Evolutionary conservation across 2,113 vertebrate genomes (phyloP).

Genomic region (Engraulis encrasicolus): DNA sequence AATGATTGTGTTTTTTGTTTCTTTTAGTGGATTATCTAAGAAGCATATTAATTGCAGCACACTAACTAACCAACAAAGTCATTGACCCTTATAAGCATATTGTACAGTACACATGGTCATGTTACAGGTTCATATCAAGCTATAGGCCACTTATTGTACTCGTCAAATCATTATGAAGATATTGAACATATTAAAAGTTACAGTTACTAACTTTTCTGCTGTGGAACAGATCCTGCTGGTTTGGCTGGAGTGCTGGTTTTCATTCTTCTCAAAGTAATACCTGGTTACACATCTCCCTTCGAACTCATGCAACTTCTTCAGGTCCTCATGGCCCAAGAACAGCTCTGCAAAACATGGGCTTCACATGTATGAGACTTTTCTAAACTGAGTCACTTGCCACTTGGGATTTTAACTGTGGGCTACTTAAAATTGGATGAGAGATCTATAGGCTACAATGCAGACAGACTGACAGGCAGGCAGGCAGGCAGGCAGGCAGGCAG

Average conservation of each 20-base stretch:
- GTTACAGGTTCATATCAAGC: too few species aligned
- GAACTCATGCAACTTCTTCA: slow-evolving; percentile 93
- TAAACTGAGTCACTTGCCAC: neutral
- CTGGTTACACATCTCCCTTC: slow-evolving; percentile 89
- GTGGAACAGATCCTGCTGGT: slow-evolving; percentile 84
- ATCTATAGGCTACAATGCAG: neutral
- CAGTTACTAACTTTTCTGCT: slow-evolving; percentile 79
- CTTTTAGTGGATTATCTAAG: too few species aligned
- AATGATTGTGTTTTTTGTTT: too few species aligned
- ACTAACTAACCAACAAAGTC: too few species aligned
- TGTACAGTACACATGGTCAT: too few species aligned
- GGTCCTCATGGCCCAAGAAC: slow-evolving; percentile 84
- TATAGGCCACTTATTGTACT: too few species aligned
- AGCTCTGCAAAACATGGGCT: slow-evolving; percentile 76
- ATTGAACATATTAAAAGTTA: too few species aligned
- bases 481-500: too few species aligned
- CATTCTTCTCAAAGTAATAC: slow-evolving; percentile 85
- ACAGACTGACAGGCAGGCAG: too few species aligned
- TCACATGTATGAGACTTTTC: neutral
- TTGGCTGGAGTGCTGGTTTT: slow-evolving; percentile 74
- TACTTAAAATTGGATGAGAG: neutral
- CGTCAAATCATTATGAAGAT: too few species aligned
- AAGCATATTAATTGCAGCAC: too few species aligned
- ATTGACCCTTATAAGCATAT: too few species aligned
- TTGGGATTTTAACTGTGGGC: neutral